A percentile compares a stretch with the other conserved stretches of the same genome.
phyloP scores from a whole-genome alignment of 2,113 vertebrate species.

The Laticauda laticaudata region DNA sequence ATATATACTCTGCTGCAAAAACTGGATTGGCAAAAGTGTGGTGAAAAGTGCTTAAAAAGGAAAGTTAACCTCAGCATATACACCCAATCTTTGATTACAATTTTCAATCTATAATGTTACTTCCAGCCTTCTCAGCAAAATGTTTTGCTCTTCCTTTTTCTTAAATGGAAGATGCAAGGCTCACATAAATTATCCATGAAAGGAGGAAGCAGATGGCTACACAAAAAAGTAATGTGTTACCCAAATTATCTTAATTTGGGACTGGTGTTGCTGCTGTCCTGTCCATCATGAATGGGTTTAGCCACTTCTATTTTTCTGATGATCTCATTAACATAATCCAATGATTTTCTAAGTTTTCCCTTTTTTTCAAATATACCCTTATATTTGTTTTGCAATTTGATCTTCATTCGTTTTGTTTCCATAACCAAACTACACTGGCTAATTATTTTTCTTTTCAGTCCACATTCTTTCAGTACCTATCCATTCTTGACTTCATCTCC shows the following conservation, averaged over 20 bases:
- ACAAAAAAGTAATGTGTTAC: background rate
- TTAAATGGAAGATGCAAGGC: background rate
- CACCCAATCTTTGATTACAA: background rate
- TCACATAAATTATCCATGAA: background rate
- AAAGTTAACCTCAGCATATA: background rate
- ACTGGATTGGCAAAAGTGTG: background rate
- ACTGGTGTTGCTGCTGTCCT: background rate
- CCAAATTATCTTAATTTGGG: background rate
- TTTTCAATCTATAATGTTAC: background rate
- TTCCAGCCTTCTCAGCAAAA: background rate
- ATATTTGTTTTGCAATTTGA: background rate
- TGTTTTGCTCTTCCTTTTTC: background rate
- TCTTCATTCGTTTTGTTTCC: background rate
- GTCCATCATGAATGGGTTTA: background rate
- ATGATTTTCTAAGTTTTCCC: background rate
- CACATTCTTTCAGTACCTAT: background rate
- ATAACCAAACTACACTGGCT: background rate
- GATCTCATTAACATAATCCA: background rate
- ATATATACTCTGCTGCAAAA: background rate
- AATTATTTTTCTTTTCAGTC: background rate
- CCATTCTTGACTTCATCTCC: background rate
- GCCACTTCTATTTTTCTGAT: background rate
- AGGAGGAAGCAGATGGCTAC: background rate
- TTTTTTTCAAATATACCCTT: background rate
- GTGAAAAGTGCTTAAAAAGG: background rate